Conservation (phyloP, 2,888 invertebrate species). For the Sinohyriopsis cumingii region DNA sequence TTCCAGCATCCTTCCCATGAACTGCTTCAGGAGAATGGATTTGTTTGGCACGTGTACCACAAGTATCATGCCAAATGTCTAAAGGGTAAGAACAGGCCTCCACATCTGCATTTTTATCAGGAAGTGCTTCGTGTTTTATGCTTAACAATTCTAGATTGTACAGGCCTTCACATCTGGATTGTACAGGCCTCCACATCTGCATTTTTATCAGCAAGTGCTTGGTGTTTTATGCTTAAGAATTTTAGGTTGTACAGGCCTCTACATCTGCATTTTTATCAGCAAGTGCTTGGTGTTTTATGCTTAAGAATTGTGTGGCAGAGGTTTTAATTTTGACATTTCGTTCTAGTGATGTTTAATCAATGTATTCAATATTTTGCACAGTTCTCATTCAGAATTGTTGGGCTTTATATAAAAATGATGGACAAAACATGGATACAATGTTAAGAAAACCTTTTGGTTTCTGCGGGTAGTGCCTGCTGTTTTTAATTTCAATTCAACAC, state of each 20-base stretch:
- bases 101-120: background rate
- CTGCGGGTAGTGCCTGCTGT: too few species aligned
- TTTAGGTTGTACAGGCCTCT: background rate
- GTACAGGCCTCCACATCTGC: background rate
- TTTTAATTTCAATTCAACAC: too few species aligned
- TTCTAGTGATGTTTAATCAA: too few species aligned
- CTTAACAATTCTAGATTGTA: too few species aligned
- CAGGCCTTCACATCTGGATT: background rate
- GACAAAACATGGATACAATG: too few species aligned
- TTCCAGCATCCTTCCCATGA: constrained; percentile 98
- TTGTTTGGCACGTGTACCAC: constrained; percentile 97
- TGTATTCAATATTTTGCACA: too few species aligned
- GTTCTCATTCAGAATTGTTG: too few species aligned
- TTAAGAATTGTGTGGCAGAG: too few species aligned
- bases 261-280: background rate
- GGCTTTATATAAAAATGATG: too few species aligned
- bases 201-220: background rate
- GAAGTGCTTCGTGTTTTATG: background rate
- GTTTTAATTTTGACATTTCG: too few species aligned
- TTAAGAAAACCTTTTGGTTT: too few species aligned
- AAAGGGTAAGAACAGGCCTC: constrained; percentile 79
- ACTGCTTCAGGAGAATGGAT: constrained; percentile 94
- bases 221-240: too few species aligned
- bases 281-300: background rate
- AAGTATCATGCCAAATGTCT: constrained; percentile 95